Evolutionary conservation across 2,113 vertebrate genomes (phyloP).

Genomic region (Aptenodytes patagonicus): DNA sequence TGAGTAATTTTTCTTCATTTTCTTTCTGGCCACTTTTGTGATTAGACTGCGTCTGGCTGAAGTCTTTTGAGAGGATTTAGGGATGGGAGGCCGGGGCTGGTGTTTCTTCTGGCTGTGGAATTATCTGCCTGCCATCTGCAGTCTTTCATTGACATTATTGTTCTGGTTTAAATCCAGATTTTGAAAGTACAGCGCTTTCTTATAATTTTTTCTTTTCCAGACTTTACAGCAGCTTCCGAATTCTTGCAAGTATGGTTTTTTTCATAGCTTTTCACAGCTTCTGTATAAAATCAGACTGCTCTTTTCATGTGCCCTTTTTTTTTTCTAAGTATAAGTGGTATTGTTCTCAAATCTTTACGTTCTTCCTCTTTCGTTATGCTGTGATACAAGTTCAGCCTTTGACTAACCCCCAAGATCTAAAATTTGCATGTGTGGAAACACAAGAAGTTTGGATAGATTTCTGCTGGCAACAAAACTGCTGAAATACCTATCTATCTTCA

Average conservation of each 20-base stretch:
- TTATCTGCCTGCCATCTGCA: slow-evolving; percentile 33
- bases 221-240: background rate
- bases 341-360: background rate
- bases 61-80: slow-evolving; percentile 17
- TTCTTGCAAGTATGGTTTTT: background rate
- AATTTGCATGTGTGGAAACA: background rate
- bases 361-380: background rate
- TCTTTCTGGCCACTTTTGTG: background rate
- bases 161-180: slow-evolving; percentile 20
- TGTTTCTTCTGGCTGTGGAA: background rate
- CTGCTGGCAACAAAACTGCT: background rate
- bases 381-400: background rate
- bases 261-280: background rate
- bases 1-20: slow-evolving; percentile 30
- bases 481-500: background rate
- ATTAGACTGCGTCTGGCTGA: background rate
- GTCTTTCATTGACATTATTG: background rate
- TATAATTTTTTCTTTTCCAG: background rate
- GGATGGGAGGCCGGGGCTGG: background rate
- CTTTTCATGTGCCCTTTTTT: background rate
- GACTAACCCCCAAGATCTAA: background rate
- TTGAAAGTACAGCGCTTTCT: background rate
- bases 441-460: background rate
- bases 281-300: background rate
- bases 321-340: background rate